phyloP scores from a whole-genome alignment of 35 echinoderm and acorn worm genomes.

The Heliocidaris erythrogramma region DNA sequence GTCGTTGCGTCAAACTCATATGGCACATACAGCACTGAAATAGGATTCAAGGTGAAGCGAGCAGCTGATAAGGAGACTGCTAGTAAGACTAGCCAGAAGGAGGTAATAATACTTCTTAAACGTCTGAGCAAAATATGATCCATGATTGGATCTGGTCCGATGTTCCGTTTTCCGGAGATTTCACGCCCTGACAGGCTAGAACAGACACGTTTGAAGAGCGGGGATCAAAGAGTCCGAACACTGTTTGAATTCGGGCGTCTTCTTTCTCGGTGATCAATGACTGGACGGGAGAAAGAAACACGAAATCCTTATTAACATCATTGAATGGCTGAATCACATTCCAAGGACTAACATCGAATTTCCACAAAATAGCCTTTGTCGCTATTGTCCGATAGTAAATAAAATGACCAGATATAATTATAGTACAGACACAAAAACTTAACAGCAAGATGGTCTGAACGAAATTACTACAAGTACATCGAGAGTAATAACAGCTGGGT shows the following conservation, averaged over 20 bases:
- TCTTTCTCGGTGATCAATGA: background rate
- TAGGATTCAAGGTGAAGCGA: background rate
- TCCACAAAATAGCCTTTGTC: too few species aligned
- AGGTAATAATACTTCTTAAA: background rate
- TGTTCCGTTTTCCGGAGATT: background rate
- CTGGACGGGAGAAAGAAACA: background rate
- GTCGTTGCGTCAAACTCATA: background rate
- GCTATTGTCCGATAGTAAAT: too few species aligned
- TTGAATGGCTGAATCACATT: too few species aligned
- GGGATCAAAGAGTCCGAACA: background rate
- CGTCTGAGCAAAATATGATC: background rate
- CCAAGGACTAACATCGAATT: too few species aligned
- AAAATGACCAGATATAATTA: too few species aligned
- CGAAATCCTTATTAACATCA: background rate
- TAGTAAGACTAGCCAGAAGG: background rate
- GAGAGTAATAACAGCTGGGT: too few species aligned
- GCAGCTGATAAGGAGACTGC: constrained; percentile 5
- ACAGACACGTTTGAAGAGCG: background rate
- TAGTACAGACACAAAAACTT: too few species aligned
- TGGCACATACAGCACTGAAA: constrained; percentile 36
- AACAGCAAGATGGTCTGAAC: too few species aligned
- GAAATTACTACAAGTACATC: too few species aligned
- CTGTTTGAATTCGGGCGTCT: background rate
- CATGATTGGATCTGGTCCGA: background rate
- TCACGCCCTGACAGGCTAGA: background rate